Base-by-base conservation (phyloP, 2,888 invertebrate genomes). In the Sympetrum striolatum region DNA sequence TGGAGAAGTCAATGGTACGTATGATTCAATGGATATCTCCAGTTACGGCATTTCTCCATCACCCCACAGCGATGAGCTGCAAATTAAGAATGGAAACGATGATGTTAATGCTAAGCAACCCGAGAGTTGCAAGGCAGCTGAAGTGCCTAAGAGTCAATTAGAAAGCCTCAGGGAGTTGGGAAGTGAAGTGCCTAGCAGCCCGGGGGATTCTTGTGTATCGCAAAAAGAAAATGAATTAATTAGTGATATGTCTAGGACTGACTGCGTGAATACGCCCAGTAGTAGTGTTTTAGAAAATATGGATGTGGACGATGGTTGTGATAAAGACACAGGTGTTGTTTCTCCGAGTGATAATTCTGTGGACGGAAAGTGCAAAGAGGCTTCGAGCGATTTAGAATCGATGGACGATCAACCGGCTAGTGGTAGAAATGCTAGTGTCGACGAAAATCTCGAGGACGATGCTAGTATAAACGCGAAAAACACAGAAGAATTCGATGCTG, bases 1-100 rank as follows among this genome's bases (percentile, higher is more conserved):
- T 92, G 94, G 94, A 90, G 93, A 93, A 81, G 93, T 94, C 91
- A 94, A 94, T 92, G 94, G 94, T 73, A 93, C 93, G 90, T 93
- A 93, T 91, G 93, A 93, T 90, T 80, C 79, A 86, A 80, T 90
- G 82, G 90, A 90, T 53, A 90, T 64, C 80, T 25, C 90, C 44
- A 73, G 79, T 81, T 60, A 79, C 53, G 90, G 91, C 53, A 82
- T 90, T 80, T 80, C 90, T 31, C 64, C 90, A 48, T 90, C 81
- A 39, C 90, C 91, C 44, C 79, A 86, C 86, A 90, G 58, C 79
- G 91, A 90, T 91, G 91, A 91, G 81, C 90, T 90, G 90, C 91
- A 91, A 35, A 90, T 81, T 58, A 90, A 90, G 60, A 91, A 91
- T 31, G 90, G 90, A 82, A 53, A 90, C 81, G 64, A 90, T 35